phyloP scores from a whole-genome alignment of 2,113 vertebrate species.

The Cynocephalus volans region DNA sequence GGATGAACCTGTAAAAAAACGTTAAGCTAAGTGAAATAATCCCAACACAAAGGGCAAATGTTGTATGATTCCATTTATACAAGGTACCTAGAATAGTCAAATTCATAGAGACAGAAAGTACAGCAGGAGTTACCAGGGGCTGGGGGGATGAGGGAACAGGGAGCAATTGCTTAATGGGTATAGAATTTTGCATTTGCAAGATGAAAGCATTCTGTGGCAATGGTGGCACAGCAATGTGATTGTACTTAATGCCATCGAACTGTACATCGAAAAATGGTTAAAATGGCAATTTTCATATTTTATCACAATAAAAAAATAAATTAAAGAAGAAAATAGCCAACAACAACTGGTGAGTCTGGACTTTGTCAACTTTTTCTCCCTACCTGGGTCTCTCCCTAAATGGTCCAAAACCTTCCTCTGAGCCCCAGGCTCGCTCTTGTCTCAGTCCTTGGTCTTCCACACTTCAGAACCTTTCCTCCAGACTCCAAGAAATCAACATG shows the following conservation, averaged over 20 bases:
- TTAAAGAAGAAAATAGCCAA: neutral
- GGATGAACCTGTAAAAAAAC: neutral
- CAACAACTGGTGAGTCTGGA: neutral
- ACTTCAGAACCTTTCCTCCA: neutral
- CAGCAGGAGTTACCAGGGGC: neutral
- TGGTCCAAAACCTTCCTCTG: neutral
- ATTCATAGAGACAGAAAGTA: neutral
- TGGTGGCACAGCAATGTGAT: neutral
- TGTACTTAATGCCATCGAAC: neutral
- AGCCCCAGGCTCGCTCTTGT: neutral
- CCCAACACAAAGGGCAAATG: neutral
- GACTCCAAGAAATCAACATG: neutral
- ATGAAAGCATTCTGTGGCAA: neutral
- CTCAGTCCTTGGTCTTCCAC: neutral
- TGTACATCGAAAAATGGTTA: neutral
- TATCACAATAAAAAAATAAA: neutral
- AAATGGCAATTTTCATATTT: neutral
- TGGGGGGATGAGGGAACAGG: neutral
- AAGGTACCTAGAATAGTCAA: neutral
- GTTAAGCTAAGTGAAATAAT: neutral
- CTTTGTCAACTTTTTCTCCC: neutral
- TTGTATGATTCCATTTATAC: neutral
- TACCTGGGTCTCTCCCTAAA: neutral
- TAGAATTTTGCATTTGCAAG: neutral
- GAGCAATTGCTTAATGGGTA: neutral